These are phyloP conservation scores for Nomada fucata DNA, from an alignment of 2,888 invertebrate species.

Conservation along the genomic window DNA sequence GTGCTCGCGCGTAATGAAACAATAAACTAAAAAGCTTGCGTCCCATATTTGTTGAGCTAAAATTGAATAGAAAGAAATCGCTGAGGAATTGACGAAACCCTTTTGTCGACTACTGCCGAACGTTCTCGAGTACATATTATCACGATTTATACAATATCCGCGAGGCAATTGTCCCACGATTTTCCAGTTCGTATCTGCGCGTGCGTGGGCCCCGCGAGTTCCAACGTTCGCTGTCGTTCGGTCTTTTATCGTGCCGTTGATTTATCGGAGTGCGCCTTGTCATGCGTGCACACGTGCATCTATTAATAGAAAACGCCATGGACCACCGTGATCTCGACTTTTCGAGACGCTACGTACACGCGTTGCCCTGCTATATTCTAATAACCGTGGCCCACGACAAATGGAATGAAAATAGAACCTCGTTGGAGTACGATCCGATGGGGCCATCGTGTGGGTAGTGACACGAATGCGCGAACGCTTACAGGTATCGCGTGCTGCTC, in stretches of 20 bases:
- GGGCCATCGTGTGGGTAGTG: neutral
- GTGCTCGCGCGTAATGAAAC: too few species aligned
- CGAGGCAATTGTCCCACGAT: slow-evolving; percentile 19
- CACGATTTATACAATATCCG: slow-evolving; percentile 14
- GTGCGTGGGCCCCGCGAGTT: slow-evolving; percentile 52
- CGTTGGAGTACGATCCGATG: neutral
- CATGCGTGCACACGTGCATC: slow-evolving; percentile 69
- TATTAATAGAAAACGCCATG: slow-evolving; percentile 72
- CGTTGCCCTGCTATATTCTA: slow-evolving; percentile 10
- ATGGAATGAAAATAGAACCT: slow-evolving; percentile 31
- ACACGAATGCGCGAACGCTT: neutral
- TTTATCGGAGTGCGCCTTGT: slow-evolving; percentile 72
- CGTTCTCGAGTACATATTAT: neutral
- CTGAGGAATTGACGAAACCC: neutral
- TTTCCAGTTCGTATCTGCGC: slow-evolving; percentile 29
- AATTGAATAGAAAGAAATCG: too few species aligned
- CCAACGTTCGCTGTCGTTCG: slow-evolving; percentile 60
- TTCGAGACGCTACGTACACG: slow-evolving; percentile 15
- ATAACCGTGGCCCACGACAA: slow-evolving; percentile 30
- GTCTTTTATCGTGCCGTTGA: slow-evolving; percentile 68
- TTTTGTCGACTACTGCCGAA: neutral
- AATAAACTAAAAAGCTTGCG: too few species aligned
- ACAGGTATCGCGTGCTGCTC: neutral
- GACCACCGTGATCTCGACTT: slow-evolving; percentile 57
- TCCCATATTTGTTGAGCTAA: neutral